phyloP scores from a whole-genome alignment of 2,888 invertebrate genomes.

The Sminthurinus aureus region DNA sequence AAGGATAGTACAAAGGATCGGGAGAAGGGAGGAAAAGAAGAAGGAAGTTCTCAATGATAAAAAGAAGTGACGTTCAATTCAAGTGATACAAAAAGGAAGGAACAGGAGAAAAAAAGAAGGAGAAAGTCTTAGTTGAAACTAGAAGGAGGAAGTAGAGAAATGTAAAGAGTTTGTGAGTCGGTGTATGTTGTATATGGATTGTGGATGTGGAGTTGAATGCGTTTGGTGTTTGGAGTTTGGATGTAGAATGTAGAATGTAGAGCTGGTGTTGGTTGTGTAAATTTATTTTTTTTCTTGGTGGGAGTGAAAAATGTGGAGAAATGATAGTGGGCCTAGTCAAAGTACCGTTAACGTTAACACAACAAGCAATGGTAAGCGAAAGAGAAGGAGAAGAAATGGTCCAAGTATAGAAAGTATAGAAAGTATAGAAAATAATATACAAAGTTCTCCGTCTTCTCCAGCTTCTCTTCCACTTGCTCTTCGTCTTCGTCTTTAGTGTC shows the following conservation, averaged over 20 bases:
- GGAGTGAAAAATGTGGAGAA: conserved; percentile 1
- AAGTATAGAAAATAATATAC: no score
- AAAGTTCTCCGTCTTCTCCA: no score
- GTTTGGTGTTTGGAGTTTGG: no score
- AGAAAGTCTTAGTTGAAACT: neutral
- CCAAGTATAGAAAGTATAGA: no score
- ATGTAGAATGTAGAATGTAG: neutral
- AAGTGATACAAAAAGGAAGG: neutral
- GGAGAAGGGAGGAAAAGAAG: neutral
- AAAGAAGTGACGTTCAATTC: neutral
- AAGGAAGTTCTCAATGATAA: neutral
- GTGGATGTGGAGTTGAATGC: no score
- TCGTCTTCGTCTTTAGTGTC: no score
- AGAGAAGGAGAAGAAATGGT: no score
- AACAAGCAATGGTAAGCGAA: no score
- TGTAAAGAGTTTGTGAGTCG: neutral
- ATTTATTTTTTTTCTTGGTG: neutral
- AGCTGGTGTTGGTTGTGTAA: neutral
- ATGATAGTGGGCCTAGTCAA: neutral
- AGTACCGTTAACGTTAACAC: no score
- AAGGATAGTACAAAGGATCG: neutral
- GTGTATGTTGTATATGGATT: neutral
- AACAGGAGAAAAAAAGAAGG: neutral
- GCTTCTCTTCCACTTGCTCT: no score
- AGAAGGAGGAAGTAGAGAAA: neutral